phyloP scores from a whole-genome alignment of 2,888 invertebrate species.

The Stictocephala bisonia region DNA sequence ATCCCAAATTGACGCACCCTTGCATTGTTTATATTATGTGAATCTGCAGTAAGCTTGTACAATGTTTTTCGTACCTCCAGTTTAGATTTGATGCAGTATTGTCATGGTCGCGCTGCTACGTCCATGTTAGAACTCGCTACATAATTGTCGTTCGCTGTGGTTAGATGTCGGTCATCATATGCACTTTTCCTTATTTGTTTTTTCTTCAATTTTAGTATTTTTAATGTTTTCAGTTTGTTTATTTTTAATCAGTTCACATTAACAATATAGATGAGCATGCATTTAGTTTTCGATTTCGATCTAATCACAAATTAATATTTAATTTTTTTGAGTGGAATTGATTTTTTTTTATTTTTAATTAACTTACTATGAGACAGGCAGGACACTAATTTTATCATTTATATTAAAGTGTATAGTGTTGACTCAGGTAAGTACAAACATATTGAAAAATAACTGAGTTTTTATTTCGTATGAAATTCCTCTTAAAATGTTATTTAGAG shows the following conservation, averaged over 20 bases:
- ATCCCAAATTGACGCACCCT: too few species aligned
- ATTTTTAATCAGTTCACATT: background rate
- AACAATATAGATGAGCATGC: constrained; percentile 18
- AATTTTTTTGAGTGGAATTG: constrained; percentile 9
- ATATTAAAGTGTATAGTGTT: background rate
- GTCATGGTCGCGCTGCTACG: too few species aligned
- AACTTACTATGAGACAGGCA: background rate
- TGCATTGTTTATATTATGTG: too few species aligned
- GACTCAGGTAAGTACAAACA: constrained; percentile 18
- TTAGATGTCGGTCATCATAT: constrained; percentile 17
- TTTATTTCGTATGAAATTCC: too few species aligned
- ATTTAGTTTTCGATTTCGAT: background rate
- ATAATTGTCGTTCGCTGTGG: too few species aligned
- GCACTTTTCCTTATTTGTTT: constrained; percentile 17
- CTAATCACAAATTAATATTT: background rate
- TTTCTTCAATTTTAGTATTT: constrained; percentile 24
- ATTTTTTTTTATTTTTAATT: constrained; percentile 7
- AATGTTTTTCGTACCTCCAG: too few species aligned
- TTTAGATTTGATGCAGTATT: too few species aligned
- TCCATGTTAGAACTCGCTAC: too few species aligned
- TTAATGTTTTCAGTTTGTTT: constrained; percentile 24
- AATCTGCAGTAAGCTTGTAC: too few species aligned
- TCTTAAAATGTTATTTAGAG: too few species aligned
- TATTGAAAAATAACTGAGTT: too few species aligned
- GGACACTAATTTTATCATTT: too few species aligned